Percentiles rank a stretch among this genome's conserved stretches.
Conservation (phyloP, 2,797 vertebrate genomes). For the Onychomys torridus region DNA sequence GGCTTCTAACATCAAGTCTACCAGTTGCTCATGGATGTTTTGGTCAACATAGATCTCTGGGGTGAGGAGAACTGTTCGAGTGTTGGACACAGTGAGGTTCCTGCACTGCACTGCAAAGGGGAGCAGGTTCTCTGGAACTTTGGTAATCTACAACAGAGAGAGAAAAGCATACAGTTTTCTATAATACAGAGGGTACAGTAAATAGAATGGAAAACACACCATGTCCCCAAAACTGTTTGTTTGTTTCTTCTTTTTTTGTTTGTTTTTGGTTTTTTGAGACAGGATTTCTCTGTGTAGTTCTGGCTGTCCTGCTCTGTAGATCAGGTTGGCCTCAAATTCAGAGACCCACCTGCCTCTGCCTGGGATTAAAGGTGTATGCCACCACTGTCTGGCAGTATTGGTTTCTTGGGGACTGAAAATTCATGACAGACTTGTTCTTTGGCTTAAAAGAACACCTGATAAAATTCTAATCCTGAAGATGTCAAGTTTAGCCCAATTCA, state of each 20-base stretch:
- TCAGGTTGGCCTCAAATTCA: neutral
- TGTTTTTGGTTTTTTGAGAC: neutral
- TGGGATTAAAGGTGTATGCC: neutral
- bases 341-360: neutral
- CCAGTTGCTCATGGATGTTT: slow-evolving; percentile 95
- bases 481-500: neutral
- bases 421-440: slow-evolving; percentile 4
- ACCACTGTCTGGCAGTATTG: neutral
- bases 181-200: neutral
- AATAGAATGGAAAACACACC: neutral
- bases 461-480: slow-evolving; percentile 43
- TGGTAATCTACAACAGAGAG: slow-evolving; percentile 91
- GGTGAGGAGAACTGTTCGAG: slow-evolving; percentile 95
- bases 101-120: slow-evolving; percentile 95
- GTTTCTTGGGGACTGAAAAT: slow-evolving; percentile 23
- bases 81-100: slow-evolving; percentile 94
- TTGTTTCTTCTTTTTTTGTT: neutral
- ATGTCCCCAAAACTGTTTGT: neutral
- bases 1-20: slow-evolving; percentile 95
- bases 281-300: neutral
- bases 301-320: neutral
- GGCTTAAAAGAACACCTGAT: slow-evolving; percentile 10
- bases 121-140: slow-evolving; percentile 97
- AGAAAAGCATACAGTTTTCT: neutral
- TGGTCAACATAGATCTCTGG: slow-evolving; percentile 97